phyloP scores from a whole-genome alignment of 2,113 vertebrate genomes.

The Scortum barcoo region DNA sequence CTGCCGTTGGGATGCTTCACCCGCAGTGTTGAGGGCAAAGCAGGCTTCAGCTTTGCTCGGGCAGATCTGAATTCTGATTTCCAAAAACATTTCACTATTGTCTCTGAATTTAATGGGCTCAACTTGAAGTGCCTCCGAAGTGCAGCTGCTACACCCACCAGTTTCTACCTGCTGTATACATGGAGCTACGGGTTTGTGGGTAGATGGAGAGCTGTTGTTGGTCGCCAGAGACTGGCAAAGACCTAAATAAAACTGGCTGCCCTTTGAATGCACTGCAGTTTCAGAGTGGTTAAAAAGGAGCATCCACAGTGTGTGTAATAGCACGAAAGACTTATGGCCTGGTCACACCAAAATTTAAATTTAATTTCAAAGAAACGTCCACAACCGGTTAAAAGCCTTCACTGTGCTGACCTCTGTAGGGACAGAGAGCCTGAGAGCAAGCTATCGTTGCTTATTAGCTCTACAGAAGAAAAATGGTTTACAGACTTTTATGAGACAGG shows the following conservation, averaged over 20 bases:
- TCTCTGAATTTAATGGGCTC: constrained; percentile 43
- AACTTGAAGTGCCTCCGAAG: constrained; percentile 29
- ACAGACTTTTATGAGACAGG: background rate
- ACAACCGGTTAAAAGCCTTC: background rate
- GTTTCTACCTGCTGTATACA: constrained; percentile 2
- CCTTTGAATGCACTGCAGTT: background rate
- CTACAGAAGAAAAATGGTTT: background rate
- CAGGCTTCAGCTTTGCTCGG: constrained; percentile 61
- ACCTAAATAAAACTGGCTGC: constrained; percentile 3
- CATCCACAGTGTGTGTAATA: constrained; percentile 5
- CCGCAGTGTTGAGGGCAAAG: constrained; percentile 36
- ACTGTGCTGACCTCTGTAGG: constrained; percentile 2
- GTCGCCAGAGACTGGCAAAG: constrained; percentile 13
- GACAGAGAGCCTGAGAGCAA: background rate
- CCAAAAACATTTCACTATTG: constrained; percentile 44
- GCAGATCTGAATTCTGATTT: constrained; percentile 42
- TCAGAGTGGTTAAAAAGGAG: background rate
- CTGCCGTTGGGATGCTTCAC: constrained; percentile 28
- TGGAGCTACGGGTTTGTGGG: constrained; percentile 10
- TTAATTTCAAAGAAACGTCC: background rate
- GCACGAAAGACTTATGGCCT: background rate
- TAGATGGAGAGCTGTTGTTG: background rate
- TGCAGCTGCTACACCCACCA: constrained; percentile 12
- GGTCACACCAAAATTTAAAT: background rate
- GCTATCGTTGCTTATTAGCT: constrained; percentile 1